phyloP scores from a whole-genome alignment of 2,797 vertebrate genomes.

The Poecilia wingei region DNA sequence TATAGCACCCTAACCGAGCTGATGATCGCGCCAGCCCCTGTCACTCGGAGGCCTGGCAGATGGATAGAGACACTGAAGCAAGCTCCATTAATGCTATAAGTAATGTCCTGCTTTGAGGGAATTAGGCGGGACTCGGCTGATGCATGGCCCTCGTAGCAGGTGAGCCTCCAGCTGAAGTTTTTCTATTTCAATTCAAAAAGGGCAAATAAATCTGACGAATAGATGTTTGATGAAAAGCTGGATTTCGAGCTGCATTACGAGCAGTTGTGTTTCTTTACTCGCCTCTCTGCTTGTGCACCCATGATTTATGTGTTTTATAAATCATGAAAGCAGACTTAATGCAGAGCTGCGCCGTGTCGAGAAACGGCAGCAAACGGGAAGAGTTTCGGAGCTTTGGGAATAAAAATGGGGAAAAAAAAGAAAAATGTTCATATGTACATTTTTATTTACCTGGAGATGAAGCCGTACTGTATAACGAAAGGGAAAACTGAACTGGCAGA shows the following conservation, averaged over 20 bases:
- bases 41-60: slow-evolving; percentile 68
- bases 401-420: not conserved
- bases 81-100: slow-evolving; percentile 61
- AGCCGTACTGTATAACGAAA: not conserved
- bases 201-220: slow-evolving; percentile 59
- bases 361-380: slow-evolving; percentile 5
- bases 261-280: slow-evolving; percentile 34
- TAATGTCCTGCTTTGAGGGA: slow-evolving; percentile 59
- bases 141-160: slow-evolving; percentile 55
- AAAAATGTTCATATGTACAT: slow-evolving; percentile 1
- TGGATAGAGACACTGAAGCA: slow-evolving; percentile 60
- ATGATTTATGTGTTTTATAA: slow-evolving; percentile 2
- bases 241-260: slow-evolving; percentile 32
- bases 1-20: slow-evolving; percentile 57
- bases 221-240: slow-evolving; percentile 33
- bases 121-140: slow-evolving; percentile 54
- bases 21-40: slow-evolving; percentile 60
- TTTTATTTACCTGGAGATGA: not conserved
- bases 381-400: slow-evolving; percentile 12
- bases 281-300: not conserved
- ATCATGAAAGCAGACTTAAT: slow-evolving; percentile 14
- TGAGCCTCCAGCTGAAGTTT: slow-evolving; percentile 65
- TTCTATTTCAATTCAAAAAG: slow-evolving; percentile 55
- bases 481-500: slow-evolving; percentile 14
- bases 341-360: slow-evolving; percentile 2